Base-by-base conservation (phyloP, 2,797 vertebrate genomes). In the Falco peregrinus region DNA sequence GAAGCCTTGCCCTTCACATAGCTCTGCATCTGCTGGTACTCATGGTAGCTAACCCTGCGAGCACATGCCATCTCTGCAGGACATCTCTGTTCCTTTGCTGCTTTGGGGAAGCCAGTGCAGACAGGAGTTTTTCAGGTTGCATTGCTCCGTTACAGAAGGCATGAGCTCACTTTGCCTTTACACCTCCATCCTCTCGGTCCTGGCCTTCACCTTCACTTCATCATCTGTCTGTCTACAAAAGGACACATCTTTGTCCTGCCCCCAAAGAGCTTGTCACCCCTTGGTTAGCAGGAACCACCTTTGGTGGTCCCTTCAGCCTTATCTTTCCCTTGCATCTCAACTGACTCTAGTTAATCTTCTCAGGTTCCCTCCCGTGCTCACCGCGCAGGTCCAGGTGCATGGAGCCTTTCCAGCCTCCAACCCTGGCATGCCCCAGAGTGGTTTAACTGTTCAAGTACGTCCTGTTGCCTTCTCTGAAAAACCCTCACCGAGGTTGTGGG, bases 281-380 rank as follows among this genome's bases (percentile, higher is more conserved):
- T 33, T 75, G 68, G 29, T 78, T 84, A 81, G 59, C 73, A 79
- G 74, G 76, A 95, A 26, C 76, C 39, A 47, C 79, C 59, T 93
- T 53, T 91, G 82, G 8, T 85, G 74, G 13, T 82, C 73, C 94
- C 68, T 76, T 60, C 3, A n/a, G 29, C 68, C 13, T 95, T 94
- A 93, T 96, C 96, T 92, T 87, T 95, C 84, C 88, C 74, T 90
- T 75, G 43, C 80, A 92, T 87, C 94, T 90, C 80, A 96, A 96
- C 94, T 89, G 94, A 84, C 87, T 83, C 60, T 83, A 81, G 59
- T 95, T 87, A 20, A 51, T 91, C 86, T 60, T 65, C 51, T 63
- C 3, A 0, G 17, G 26, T 82, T 96, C 79, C 60, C 87, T 90
- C 75, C 77, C 2, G 10, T 28, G 60, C 68, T 95, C 75, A 51